Evolutionary conservation across 2,888 invertebrate genomes (phyloP).

Genomic region (Leptopterna dolabrata): DNA sequence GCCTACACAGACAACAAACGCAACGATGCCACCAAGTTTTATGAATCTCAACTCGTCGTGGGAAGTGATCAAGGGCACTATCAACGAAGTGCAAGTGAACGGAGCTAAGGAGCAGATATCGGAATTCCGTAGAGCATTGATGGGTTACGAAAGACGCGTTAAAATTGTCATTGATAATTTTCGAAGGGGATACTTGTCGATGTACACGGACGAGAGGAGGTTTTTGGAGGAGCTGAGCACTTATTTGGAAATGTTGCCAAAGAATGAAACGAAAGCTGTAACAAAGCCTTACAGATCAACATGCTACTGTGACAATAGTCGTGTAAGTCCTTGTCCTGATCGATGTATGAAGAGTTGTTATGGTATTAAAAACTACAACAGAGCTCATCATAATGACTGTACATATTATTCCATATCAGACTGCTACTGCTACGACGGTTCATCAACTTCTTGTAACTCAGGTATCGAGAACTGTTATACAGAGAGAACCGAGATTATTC

Average conservation of each 20-base stretch:
- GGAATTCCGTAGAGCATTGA: neutral
- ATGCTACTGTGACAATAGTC: neutral
- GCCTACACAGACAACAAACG: no score
- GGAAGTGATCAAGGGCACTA: neutral
- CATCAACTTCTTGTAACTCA: neutral
- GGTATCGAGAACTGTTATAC: neutral
- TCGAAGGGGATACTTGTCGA: neutral
- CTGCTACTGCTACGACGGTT: neutral
- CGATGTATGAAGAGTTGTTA: constrained; percentile 1
- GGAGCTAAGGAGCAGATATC: neutral
- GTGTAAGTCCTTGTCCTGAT: neutral
- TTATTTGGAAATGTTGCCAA: neutral
- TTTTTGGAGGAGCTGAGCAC: neutral
- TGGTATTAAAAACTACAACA: neutral
- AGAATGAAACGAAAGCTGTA: neutral
- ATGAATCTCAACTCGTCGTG: neutral
- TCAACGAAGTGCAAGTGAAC: neutral
- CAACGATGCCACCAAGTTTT: neutral
- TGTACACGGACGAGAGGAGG: neutral
- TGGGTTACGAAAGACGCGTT: neutral
- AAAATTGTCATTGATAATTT: neutral
- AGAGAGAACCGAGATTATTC: neutral
- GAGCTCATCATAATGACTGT: neutral
- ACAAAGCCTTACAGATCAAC: neutral
- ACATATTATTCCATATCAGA: neutral